Base-by-base conservation (phyloP, 2,797 vertebrate species). In the Aeoliscus strigatus region DNA sequence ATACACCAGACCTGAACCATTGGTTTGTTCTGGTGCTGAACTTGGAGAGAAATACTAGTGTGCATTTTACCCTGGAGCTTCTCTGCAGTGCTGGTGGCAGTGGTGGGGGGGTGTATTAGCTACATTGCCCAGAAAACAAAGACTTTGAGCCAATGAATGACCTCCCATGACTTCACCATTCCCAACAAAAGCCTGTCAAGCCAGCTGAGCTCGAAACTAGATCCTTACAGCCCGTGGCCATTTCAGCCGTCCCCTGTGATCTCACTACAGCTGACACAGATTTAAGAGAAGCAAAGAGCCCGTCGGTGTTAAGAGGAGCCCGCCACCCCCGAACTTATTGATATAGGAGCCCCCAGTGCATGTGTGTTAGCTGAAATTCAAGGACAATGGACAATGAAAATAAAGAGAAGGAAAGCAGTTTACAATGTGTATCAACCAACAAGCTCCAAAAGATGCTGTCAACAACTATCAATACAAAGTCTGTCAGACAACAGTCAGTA, bases 91-190 rank as follows among this genome's bases (percentile, higher is more conserved):
- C 9, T 14, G 26, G 4, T 27, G 27, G n/a, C n/a, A 12, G 6
- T 6, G 3, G 28, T 1, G 12, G 12, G 14, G 14, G 9, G 29
- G 10, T 14, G 33, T 17, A 15, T 35, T 17, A 51, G 39, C 45
- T 38, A 30, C 12, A 14, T 17, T 10, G 25, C 8, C 9, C 7
- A 46, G 14, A 47, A 62, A 51, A 47, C 30, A 40, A 63, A 65
- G 34, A 36, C 40, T 35, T 27, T 33, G 30, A 51, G 50, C 46
- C 26, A 31, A 15, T 9, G 2, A 39, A 44, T 73, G 60, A 68
- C 47, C 63, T 76, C 60, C 64, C 16, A 44, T 48, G 55, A 68
- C 69, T 70, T 66, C 50, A 54, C 64, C 64, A 55, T 60, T 62
- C 39, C 40, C 27, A 41, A 75, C 77, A 67, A 72, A 73, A 64